Evolutionary conservation across 2,797 vertebrate species (phyloP).

Genomic region (Peromyscus melanophrys): DNA sequence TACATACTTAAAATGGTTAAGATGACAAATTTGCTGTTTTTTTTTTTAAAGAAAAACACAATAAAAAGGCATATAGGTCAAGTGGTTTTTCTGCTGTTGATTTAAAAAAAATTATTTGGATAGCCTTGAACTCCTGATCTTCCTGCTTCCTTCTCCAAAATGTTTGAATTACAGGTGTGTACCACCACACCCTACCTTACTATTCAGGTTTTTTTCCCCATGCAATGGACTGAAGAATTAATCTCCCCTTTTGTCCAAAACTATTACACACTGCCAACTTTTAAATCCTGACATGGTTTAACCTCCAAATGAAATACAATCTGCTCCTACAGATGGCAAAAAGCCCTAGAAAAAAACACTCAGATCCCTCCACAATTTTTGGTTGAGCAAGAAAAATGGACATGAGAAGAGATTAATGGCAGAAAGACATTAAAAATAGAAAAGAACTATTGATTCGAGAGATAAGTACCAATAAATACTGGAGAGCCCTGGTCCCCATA

Average conservation of each 20-base stretch:
- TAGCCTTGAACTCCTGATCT: not conserved
- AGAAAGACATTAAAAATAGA: constrained; percentile 89
- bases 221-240: constrained; percentile 17
- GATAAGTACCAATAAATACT: constrained; percentile 82
- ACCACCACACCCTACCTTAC: not conserved
- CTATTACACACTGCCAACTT: constrained; percentile 22
- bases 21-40: constrained; percentile 20
- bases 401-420: constrained; percentile 84
- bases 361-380: constrained; percentile 85
- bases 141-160: not conserved
- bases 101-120: not conserved
- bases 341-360: constrained; percentile 82
- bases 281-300: constrained; percentile 48
- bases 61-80: constrained; percentile 1
- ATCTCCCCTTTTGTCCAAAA: constrained; percentile 63
- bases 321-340: constrained; percentile 50
- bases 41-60: not conserved
- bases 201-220: constrained; percentile 64
- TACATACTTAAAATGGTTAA: not conserved
- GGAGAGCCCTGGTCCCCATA: constrained; percentile 64
- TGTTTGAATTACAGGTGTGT: not conserved
- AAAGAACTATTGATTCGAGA: constrained; percentile 88
- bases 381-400: constrained; percentile 84
- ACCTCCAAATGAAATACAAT: constrained; percentile 83
- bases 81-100: not conserved